Evolutionary conservation across 2,888 invertebrate genomes (phyloP).

Genomic region (Brachylomia viminalis): DNA sequence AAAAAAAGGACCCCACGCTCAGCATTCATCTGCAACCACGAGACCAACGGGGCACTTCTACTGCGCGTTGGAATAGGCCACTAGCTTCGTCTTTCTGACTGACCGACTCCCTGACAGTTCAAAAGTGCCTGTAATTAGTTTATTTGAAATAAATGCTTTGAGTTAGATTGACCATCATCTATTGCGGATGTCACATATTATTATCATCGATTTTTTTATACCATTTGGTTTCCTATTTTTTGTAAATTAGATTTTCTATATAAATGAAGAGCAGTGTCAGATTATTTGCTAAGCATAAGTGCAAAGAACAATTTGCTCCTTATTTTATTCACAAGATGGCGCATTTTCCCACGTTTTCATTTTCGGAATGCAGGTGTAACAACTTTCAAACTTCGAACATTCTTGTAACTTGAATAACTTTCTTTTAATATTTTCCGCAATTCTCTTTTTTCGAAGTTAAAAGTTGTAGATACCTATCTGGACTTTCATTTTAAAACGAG

Average conservation of each 20-base stretch:
- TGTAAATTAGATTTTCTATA: not conserved
- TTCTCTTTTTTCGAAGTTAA: slow-evolving; percentile 17
- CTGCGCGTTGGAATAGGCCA: no score
- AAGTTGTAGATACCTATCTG: slow-evolving; percentile 2
- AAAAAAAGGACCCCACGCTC: no score
- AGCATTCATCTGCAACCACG: no score
- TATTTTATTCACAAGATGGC: slow-evolving; percentile 38
- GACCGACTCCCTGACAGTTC: no score
- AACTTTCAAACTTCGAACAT: slow-evolving; percentile 70
- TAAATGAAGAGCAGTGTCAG: not conserved
- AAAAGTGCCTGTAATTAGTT: no score
- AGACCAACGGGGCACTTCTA: no score
- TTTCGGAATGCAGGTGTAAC: slow-evolving; percentile 62
- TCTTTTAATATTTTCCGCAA: slow-evolving; percentile 64
- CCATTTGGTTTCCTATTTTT: not conserved
- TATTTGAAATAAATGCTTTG: no score
- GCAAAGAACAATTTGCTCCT: not conserved
- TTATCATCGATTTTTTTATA: not conserved
- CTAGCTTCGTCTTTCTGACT: no score
- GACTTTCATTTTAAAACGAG: not conserved
- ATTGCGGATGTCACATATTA: not conserved
- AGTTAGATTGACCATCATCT: no score
- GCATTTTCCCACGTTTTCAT: slow-evolving; percentile 40
- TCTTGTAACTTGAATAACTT: slow-evolving; percentile 67
- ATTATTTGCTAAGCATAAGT: not conserved